Conservation (phyloP, 2,113 vertebrate genomes). For the Alethe diademata region DNA sequence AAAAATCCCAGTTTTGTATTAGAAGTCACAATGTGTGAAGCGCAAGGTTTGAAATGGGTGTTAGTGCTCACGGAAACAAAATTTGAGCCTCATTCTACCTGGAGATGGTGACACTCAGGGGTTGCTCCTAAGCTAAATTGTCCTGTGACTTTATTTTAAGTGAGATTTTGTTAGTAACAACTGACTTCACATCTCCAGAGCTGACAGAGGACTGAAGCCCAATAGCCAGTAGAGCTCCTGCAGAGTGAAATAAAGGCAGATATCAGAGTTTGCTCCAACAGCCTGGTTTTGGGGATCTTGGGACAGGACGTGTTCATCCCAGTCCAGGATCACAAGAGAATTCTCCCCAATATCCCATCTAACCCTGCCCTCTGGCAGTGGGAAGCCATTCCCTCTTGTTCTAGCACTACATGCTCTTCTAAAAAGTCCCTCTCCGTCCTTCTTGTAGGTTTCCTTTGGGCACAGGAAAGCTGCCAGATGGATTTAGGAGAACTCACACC, state of each 20-base stretch:
- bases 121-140: not conserved
- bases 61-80: rapidly evolving
- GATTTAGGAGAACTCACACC: too few species aligned
- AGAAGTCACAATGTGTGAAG: not conserved
- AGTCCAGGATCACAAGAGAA: rapidly evolving
- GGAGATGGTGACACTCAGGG: not conserved
- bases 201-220: not conserved
- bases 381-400: not conserved
- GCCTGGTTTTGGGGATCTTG: rapidly evolving
- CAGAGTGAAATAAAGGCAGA: not conserved
- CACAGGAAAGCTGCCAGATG: not conserved
- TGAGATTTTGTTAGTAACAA: not conserved
- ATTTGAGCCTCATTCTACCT: not conserved
- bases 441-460: not conserved
- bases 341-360: not conserved
- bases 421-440: not conserved
- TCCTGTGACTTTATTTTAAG: not conserved
- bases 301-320: rapidly evolving
- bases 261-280: not conserved
- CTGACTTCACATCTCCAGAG: not conserved
- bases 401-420: not conserved
- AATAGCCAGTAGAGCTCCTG: rapidly evolving
- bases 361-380: not conserved
- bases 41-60: rapidly evolving
- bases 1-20: rapidly evolving